phyloP scores from a whole-genome alignment of 2,113 vertebrate genomes.

The Pelecanus crispus region DNA sequence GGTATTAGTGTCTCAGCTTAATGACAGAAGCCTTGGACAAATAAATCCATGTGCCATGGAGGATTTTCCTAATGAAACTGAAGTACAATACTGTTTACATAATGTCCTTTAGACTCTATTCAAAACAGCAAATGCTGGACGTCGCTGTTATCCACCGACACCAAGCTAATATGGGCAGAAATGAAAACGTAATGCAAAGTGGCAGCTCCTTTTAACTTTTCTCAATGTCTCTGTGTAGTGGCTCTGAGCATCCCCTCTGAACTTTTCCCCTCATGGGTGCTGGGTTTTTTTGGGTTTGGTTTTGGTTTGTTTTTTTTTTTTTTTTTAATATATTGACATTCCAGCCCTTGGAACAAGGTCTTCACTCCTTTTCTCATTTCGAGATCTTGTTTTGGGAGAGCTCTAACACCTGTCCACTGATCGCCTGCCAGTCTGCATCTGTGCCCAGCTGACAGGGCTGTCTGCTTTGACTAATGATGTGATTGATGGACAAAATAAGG shows the following conservation, averaged over 20 bases:
- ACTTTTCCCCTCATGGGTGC: constrained; percentile 8
- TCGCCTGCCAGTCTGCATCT: constrained; percentile 82
- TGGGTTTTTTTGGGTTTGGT: too few relatives aligned
- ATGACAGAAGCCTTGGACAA: constrained; percentile 47
- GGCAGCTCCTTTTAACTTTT: constrained; percentile 23
- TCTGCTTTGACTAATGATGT: constrained; percentile 93
- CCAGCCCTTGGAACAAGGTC: constrained; percentile 75
- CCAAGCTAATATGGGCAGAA: neutral
- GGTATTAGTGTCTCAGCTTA: constrained; percentile 61
- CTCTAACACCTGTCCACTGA: constrained; percentile 84
- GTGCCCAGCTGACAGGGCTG: constrained; percentile 81
- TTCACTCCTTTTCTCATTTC: constrained; percentile 75
- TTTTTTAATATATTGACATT: constrained; percentile 60
- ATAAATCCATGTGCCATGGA: constrained; percentile 60
- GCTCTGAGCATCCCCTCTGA: constrained; percentile 35
- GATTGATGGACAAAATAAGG: constrained; percentile 93
- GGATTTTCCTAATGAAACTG: constrained; percentile 64
- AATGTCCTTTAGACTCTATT: constrained; percentile 54
- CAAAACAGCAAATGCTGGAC: constrained; percentile 32
- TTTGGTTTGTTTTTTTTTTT: neutral
- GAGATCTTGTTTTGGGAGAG: constrained; percentile 76
- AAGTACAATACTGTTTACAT: constrained; percentile 55
- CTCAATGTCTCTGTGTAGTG: neutral
- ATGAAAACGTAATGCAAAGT: constrained; percentile 44
- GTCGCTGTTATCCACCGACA: neutral